A percentile compares a stretch with the other conserved stretches of the same genome.
Conservation (phyloP, 2,888 invertebrate genomes). For the Stegana nigrithorax region DNA sequence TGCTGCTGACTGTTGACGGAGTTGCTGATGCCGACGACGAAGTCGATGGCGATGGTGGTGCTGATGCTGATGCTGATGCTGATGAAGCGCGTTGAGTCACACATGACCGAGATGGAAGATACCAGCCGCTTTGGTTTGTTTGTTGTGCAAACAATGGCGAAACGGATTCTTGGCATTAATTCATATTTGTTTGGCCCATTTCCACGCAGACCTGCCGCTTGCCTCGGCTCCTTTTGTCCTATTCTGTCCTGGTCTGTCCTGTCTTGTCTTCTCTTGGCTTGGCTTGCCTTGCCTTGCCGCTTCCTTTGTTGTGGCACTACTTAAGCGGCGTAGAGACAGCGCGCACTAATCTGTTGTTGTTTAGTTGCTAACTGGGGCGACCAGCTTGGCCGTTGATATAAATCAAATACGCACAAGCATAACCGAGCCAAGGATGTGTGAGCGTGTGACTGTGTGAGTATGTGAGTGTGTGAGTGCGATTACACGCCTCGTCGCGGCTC, state of each 20-base stretch:
- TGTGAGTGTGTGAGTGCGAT: conserved; percentile 38
- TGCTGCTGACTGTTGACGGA: background rate
- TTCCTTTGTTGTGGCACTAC: background rate
- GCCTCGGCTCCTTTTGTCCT: background rate
- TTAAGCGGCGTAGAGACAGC: conserved; percentile 11
- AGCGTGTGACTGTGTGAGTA: conserved; percentile 9
- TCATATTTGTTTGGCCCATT: conserved; percentile 44
- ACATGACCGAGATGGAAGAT: background rate
- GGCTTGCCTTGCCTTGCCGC: background rate
- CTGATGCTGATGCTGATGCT: background rate
- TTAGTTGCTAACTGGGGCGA: conserved; percentile 32
- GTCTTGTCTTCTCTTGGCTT: too few species aligned
- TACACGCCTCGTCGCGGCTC: conserved; percentile 48
- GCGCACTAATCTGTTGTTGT: conserved; percentile 35
- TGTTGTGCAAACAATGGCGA: background rate
- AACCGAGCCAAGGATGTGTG: background rate
- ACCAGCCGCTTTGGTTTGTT: background rate
- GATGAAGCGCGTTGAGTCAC: background rate
- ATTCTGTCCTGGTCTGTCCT: too few species aligned
- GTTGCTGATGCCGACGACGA: too few species aligned
- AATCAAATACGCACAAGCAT: conserved; percentile 21
- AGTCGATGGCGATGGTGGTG: too few species aligned
- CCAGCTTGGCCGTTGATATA: conserved; percentile 16
- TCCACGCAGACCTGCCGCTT: conserved; percentile 11
- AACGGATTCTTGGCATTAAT: conserved; percentile 3